Base-by-base conservation (phyloP, 2,797 vertebrate species). In the Phataginus tetradactyla region DNA sequence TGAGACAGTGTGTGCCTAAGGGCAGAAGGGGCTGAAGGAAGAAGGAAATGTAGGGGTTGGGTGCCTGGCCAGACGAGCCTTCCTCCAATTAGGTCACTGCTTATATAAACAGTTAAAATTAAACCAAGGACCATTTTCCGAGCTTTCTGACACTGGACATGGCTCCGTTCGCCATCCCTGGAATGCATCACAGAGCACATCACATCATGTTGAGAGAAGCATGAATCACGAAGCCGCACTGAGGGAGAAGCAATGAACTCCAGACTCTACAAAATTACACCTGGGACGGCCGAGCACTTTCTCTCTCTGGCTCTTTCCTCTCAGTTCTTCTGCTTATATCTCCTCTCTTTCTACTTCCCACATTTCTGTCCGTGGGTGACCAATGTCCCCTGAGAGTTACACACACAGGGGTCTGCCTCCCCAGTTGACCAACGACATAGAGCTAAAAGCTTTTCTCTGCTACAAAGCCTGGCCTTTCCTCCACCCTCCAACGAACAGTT, bases 21-120 rank as follows among this genome's bases (percentile, higher is more conserved):
- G 69, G 90, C 83, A 68, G 92, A 85, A 53, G 75, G 74, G 59
- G 64, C 59, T 39, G 42, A 20, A n/a, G 55, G 61, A 37, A 90
- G 95, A 75, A 91, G 94, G 59, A 77, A 59, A 84, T 27, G 68
- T 37, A 87, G 4, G 1, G 0, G 1, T 68, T 74, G 80, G 55
- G 96, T 37, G 89, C 63, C 63, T 79, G 96, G 86, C 89, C 74
- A 57, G 90, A 85, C 34, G 0, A 86, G 66, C 74, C 61, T 92
- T 96, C 79, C 85, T 96, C 5, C 0, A 9, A 89, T 98, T 97
- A 98, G 96, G 97, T 98, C 97, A 98, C 55, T 96, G 95, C 97
- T 98, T 98, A 97, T 45, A 86, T 29, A 34, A 97, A 98, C 96
- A 96, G 95, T 96, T 97, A 97, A 97, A 97, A 94, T 97, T 91